These are phyloP conservation scores for Empidonax traillii DNA, from an alignment of 2,113 vertebrate species.

Conservation along the genomic window DNA sequence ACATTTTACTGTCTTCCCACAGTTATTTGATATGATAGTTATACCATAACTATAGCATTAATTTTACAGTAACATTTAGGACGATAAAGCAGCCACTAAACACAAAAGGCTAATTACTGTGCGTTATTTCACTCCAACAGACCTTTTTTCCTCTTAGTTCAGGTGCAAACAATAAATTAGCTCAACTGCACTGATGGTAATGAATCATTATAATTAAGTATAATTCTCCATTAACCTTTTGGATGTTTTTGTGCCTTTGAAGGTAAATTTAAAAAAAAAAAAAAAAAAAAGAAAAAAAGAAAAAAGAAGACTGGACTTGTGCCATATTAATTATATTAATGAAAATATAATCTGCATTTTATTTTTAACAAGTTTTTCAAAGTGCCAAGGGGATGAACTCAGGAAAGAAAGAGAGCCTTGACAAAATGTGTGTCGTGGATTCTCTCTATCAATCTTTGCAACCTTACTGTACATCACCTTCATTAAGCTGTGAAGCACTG, in stretches of 20 bases:
- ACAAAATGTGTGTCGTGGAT: conserved; percentile 46
- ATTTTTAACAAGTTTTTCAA: conserved; percentile 67
- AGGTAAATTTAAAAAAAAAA: conserved; percentile 62
- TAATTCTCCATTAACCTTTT: conserved; percentile 81
- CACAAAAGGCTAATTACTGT: conserved; percentile 75
- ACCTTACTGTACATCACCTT: conserved; percentile 70
- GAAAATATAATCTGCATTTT: conserved; percentile 59
- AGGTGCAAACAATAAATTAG: conserved; percentile 77
- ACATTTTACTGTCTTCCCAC: conserved; percentile 59
- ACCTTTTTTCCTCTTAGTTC: conserved; percentile 69
- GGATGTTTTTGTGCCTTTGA: conserved; percentile 59
- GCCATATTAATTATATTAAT: conserved; percentile 71
- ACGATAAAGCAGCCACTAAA: conserved; percentile 67
- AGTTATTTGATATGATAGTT: conserved; percentile 34
- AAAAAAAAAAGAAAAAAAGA: not conserved
- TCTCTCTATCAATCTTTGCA: conserved; percentile 64
- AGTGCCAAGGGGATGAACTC: not conserved
- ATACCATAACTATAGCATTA: conserved; percentile 44
- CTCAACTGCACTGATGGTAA: conserved; percentile 74
- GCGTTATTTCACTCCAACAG: conserved; percentile 66
- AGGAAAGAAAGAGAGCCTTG: conserved; percentile 15
- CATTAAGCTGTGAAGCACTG: conserved; percentile 74
- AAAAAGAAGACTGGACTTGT: conserved; percentile 15
- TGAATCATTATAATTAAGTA: conserved; percentile 81
- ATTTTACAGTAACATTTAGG: conserved; percentile 68